Conservation (phyloP, 1,140 invertebrate species). For the Zophobas morio region DNA sequence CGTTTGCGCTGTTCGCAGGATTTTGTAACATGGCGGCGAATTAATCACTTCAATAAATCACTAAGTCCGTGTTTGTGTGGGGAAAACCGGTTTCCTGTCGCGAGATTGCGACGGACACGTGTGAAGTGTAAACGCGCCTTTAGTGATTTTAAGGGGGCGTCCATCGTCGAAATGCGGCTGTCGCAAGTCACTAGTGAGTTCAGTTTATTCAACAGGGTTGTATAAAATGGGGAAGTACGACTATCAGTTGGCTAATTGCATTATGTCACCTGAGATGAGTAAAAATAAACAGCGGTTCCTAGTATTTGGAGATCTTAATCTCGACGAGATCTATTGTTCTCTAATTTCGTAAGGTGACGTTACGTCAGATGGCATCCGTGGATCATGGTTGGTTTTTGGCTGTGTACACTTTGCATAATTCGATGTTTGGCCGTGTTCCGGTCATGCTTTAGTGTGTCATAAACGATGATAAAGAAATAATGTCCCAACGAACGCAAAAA, state of each 20-base stretch:
- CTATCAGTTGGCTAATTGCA: not conserved
- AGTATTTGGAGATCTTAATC: slow-evolving; percentile 21
- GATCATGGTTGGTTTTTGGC: not conserved
- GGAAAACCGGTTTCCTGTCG: not conserved
- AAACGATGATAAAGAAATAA: slow-evolving; percentile 12
- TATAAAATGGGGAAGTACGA: not conserved
- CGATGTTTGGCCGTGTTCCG: slow-evolving; percentile 10
- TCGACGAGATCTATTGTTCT: slow-evolving; percentile 24
- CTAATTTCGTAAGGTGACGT: slow-evolving; percentile 20
- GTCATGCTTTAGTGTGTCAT: slow-evolving; percentile 36
- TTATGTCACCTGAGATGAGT: slow-evolving; percentile 13
- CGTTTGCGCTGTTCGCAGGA: not conserved
- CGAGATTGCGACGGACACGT: too few species aligned
- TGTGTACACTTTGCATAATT: slow-evolving; percentile 31
- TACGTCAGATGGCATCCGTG: slow-evolving; percentile 30
- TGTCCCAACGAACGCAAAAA: slow-evolving; percentile 11
- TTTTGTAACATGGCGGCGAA: too few species aligned
- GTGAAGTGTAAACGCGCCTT: too few species aligned
- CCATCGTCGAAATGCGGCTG: too few species aligned
- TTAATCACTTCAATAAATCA: too few species aligned
- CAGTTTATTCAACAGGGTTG: not conserved
- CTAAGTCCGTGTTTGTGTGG: not conserved
- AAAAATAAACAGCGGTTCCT: slow-evolving; percentile 3
- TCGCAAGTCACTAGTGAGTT: too few species aligned
- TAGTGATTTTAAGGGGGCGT: too few species aligned